A percentile compares a stretch with the other conserved stretches of the same genome.
phyloP scores from a whole-genome alignment of 2,797 vertebrate genomes.

The Anguilla anguilla region DNA sequence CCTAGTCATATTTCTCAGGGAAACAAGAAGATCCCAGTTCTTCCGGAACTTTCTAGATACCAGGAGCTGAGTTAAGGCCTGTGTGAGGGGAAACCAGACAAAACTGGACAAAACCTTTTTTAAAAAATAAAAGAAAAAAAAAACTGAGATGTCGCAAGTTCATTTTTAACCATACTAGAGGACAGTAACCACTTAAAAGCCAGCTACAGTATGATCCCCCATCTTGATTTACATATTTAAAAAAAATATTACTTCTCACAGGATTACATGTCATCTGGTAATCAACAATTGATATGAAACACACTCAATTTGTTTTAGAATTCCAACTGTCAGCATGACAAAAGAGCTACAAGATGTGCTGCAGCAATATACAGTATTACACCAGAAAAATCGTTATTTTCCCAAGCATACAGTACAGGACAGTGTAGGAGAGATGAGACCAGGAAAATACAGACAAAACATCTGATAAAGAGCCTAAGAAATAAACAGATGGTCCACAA shows the following conservation, averaged over 20 bases:
- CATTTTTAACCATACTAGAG: neutral
- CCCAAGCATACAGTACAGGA: neutral
- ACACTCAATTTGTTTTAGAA: slow-evolving; percentile 1
- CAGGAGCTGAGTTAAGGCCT: neutral
- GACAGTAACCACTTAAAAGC: neutral
- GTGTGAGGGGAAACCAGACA: neutral
- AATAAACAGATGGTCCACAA: neutral
- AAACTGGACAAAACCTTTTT: neutral
- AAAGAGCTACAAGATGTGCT: neutral
- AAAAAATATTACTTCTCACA: neutral
- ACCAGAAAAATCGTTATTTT: neutral
- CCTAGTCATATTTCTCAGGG: slow-evolving; percentile 1
- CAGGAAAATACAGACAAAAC: neutral
- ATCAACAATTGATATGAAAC: neutral
- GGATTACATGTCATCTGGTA: neutral
- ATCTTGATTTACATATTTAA: neutral
- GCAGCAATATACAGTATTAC: neutral
- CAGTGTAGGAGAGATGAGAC: neutral
- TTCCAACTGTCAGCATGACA: neutral
- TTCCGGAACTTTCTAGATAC: slow-evolving; percentile 1
- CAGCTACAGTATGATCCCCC: neutral
- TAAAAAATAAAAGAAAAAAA: neutral
- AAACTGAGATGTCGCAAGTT: neutral
- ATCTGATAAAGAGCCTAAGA: neutral
- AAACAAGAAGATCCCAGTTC: neutral